Base-by-base conservation (phyloP, 2,113 vertebrate species). In the Megaceryle maxima region DNA sequence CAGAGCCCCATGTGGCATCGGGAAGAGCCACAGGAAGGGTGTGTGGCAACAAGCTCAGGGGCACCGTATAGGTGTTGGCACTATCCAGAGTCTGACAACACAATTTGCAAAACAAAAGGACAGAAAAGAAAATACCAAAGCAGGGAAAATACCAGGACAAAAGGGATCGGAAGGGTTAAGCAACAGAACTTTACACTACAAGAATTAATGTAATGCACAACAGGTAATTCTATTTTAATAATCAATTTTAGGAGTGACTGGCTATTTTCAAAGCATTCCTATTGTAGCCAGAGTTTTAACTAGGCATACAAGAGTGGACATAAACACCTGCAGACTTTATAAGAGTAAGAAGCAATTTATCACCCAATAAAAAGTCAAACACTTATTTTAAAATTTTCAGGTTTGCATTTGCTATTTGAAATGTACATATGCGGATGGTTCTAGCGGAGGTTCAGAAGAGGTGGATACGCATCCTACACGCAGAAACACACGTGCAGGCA, bases 271-370 rank as follows among this genome's bases (percentile, higher is more conserved):
- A 95, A 94, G 90, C 85, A 92, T 97, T 97, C 96, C 82, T 95
- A 46, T 92, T 80, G 86, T 86, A 92, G 94, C 92, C 93, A 81
- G 56, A 77, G 85, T 93, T 96, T 97, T 95, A 94, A 96, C 90
- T 91, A 94, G 91, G 90, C 82, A 1, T 96, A 90, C 20, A 72
- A 88, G 96, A 94, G 88, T 94, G 91, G 94, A 94, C 96, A 94
- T 95, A 92, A 95, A 96, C 96, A 97, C 90, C 97, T 97, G 96
- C 6, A 50, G 94, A 94, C 96, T 97, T 97, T 97, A 97, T 97
- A 96, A 92, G 94, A 81, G 87, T 35, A 96, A 95, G 96, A 97
- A 94, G 91, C 96, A 88, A 97, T 97, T 97, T 97, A 97, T 97
- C 96, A 97, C 96, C 95, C 95, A 94, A 97, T 97, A 97, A 97